A percentile compares a stretch with the other conserved stretches of the same genome.
Evolutionary conservation across 1,140 invertebrate genomes (phyloP).

Genomic region (Dufourea novaeangliae): DNA sequence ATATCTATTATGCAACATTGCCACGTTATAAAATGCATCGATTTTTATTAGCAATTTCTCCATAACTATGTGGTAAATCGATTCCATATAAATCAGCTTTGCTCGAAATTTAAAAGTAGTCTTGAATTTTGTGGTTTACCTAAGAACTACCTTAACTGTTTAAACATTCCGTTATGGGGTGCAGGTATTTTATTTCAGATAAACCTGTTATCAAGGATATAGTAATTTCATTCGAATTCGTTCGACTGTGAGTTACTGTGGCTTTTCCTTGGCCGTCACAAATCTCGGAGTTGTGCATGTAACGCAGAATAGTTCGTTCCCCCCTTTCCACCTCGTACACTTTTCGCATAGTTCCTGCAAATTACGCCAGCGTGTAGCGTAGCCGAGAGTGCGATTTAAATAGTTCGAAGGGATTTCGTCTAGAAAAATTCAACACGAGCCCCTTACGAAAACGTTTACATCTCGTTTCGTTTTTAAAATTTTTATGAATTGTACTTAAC

Average conservation of each 20-base stretch:
- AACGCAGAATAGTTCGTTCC: constrained; percentile 59
- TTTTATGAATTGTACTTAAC: too few relatives aligned
- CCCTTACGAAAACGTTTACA: constrained; percentile 24
- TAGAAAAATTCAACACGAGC: constrained; percentile 55
- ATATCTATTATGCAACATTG: too few relatives aligned
- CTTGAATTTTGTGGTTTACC: too few relatives aligned
- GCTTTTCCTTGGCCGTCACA: constrained; percentile 54
- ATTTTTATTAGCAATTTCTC: too few relatives aligned
- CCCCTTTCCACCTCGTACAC: constrained; percentile 57
- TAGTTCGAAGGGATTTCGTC: constrained; percentile 60
- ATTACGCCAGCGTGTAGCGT: constrained; percentile 47
- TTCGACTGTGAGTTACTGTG: constrained; percentile 56
- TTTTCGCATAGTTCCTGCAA: constrained; percentile 62
- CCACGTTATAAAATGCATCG: too few relatives aligned
- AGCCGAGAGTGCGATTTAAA: constrained; percentile 59
- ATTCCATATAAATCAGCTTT: too few relatives aligned
- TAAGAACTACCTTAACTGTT: background rate
- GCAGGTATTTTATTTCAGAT: constrained; percentile 41
- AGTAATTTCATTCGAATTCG: constrained; percentile 59
- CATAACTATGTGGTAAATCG: too few relatives aligned
- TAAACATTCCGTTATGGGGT: background rate
- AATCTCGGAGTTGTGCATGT: constrained; percentile 56
- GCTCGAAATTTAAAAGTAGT: too few relatives aligned
- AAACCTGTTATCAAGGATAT: constrained; percentile 52
- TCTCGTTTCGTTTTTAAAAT: constrained; percentile 38